A percentile compares a stretch with the other conserved stretches of the same genome.
These are phyloP conservation scores for Cynopterus brachyotis DNA, from an alignment of 2,113 vertebrate species.

Conservation along the genomic window DNA sequence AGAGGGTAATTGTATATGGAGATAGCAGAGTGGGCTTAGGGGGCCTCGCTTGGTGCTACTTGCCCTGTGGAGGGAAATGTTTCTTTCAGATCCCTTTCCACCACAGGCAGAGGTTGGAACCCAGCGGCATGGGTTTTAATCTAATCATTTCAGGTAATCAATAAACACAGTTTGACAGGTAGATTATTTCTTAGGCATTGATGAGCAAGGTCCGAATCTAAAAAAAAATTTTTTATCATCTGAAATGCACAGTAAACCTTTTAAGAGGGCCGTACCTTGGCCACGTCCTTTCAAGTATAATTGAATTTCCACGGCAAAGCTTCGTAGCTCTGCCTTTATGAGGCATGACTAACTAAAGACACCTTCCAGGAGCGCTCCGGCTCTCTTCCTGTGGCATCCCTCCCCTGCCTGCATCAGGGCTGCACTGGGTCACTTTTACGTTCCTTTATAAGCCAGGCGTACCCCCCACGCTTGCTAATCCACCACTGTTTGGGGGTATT, in stretches of 20 bases:
- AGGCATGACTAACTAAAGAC: neutral
- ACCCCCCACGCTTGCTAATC: neutral
- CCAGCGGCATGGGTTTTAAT: neutral
- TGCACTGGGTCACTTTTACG: neutral
- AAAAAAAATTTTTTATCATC: neutral
- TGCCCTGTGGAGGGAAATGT: neutral
- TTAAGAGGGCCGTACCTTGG: slow-evolving; percentile 35
- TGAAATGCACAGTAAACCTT: slow-evolving; percentile 60
- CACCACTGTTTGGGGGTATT: neutral
- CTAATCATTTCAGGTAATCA: neutral
- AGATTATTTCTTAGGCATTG: neutral
- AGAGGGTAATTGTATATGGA: neutral
- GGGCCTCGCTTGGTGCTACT: neutral
- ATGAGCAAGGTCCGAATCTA: slow-evolving; percentile 28
- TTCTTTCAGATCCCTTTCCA: neutral
- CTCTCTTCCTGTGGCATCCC: neutral
- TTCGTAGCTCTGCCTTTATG: neutral
- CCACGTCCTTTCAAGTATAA: slow-evolving; percentile 45
- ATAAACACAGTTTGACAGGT: slow-evolving; percentile 54
- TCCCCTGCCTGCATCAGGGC: neutral
- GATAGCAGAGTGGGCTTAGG: neutral
- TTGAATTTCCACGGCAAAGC: slow-evolving; percentile 36
- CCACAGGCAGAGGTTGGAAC: neutral
- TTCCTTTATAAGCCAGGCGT: neutral
- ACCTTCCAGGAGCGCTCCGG: neutral